Evolutionary conservation across 2,797 vertebrate species (phyloP), one percentile per base, ranked within the genome.

Genomic region (Poliocrania exsul): DNA sequence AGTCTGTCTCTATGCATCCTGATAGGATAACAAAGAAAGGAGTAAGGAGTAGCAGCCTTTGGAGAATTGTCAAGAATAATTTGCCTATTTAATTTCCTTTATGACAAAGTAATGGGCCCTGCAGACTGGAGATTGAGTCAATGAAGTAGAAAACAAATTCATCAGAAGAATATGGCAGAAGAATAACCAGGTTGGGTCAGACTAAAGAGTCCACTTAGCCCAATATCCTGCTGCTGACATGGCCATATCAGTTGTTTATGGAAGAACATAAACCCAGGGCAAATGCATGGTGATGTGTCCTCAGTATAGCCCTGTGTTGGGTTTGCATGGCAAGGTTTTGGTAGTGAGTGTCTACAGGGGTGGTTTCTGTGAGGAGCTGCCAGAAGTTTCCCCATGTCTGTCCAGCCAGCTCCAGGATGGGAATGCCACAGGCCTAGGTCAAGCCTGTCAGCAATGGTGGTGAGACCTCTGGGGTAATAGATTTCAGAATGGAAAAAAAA

Each of bases 131-230:
- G 86, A 89, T 4, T 80, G 67, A 80, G 78, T 72, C 84, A 89
- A 62, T 67, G 74, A 91, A 93, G 81, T 56, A 77, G 67, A 91
- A 93, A 96, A 95, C 60, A 67, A 70, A 92, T 90, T 82, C 20
- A 56, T 77, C 51, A 51, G 70, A 88, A 90, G 42, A 79, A 47
- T 40, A 31, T 40, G 86, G 74, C 15, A 91, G 38, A 75, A 70
- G 31, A 86, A 75, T 70, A 90, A 77, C 1, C 6, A 91, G 26
- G 15, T 13, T 71, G 61, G 26, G 37, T 87, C 49, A 64, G 25
- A 77, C 31, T 46, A 37, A 61, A 64, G 56, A 70, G 46, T 64
- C 56, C 58, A 60, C 18, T 73, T 85, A 84, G n/a, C n/a, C 37
- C 61, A 33, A 31, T 54, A 51, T 79, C 42, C 58, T 53, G 40